Evolutionary conservation across 2,797 vertebrate species (phyloP).

Genomic region (Silurus aristotelis): DNA sequence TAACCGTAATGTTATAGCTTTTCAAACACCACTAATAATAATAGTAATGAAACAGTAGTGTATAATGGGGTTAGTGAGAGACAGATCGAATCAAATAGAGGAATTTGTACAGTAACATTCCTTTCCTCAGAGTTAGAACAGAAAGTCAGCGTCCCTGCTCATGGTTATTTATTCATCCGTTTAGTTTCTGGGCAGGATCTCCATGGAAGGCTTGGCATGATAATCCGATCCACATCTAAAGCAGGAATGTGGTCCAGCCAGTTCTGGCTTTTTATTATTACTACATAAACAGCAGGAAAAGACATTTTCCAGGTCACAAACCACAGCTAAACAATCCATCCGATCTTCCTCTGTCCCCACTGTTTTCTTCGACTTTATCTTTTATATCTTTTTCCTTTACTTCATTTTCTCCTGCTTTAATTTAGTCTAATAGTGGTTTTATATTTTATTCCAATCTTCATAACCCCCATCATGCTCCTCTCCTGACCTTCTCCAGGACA

Average conservation of each 20-base stretch:
- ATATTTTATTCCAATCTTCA: neutral
- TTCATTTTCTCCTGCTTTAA: neutral
- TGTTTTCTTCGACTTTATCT: too few relatives aligned
- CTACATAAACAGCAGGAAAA: conserved; percentile 50
- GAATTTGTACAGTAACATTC: neutral
- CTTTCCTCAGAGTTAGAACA: neutral
- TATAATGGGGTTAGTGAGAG: too few relatives aligned
- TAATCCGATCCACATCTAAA: conserved; percentile 33
- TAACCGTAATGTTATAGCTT: neutral
- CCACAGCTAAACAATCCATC: too few relatives aligned
- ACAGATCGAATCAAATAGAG: neutral
- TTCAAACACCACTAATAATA: too few relatives aligned
- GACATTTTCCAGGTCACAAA: conserved; percentile 23
- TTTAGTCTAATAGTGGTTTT: neutral
- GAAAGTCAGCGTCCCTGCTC: neutral
- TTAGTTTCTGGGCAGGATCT: conserved; percentile 34
- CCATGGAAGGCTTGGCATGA: conserved; percentile 27
- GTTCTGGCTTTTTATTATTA: conserved; percentile 55
- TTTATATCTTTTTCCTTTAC: neutral
- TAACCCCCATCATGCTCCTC: too few relatives aligned
- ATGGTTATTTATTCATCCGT: neutral
- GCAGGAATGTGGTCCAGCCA: conserved; percentile 68
- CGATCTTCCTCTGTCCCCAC: neutral
- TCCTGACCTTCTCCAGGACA: neutral
- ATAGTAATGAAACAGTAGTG: too few relatives aligned